These are phyloP conservation scores for Leptestheria dahalacensis DNA, from an alignment of 1,140 invertebrate genomes.

Conservation along the genomic window DNA sequence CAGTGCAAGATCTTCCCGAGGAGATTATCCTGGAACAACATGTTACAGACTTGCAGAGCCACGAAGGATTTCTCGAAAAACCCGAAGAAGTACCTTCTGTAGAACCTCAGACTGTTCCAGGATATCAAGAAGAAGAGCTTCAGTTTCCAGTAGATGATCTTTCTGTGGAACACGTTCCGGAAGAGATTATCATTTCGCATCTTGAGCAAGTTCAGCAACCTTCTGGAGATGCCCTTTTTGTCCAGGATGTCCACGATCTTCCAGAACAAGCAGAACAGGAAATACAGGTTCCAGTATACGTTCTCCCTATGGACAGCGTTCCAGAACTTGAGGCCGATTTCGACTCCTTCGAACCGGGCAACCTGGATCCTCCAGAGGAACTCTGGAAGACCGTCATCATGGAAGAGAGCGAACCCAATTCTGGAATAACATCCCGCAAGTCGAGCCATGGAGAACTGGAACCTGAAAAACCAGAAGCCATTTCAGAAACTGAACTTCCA, in stretches of 20 bases:
- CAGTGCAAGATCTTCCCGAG: too few species aligned
- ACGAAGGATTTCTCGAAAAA: too few species aligned
- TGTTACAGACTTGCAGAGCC: too few species aligned
- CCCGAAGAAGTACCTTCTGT: too few species aligned
- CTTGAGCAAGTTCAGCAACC: too few species aligned
- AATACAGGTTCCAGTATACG: constrained; percentile 3
- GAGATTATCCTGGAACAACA: too few species aligned
- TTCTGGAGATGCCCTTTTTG: too few species aligned
- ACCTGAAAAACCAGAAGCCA: background rate
- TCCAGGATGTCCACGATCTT: background rate
- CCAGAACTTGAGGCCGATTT: background rate
- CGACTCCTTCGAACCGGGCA: background rate
- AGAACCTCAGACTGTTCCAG: too few species aligned
- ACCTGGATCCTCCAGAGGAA: background rate
- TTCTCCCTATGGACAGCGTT: background rate
- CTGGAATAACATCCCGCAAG: background rate
- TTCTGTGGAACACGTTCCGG: constrained; percentile 1
- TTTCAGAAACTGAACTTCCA: background rate
- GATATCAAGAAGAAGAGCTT: too few species aligned
- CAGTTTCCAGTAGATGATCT: too few species aligned
- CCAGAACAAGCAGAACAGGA: constrained; percentile 16
- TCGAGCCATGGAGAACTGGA: background rate
- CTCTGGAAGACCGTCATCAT: constrained; percentile 15
- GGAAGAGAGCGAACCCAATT: constrained; percentile 13
- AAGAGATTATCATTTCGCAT: constrained; percentile 7